These are phyloP conservation scores for Leucopsar rothschildi DNA, from an alignment of 2,113 vertebrate genomes.

Conservation along the genomic window DNA sequence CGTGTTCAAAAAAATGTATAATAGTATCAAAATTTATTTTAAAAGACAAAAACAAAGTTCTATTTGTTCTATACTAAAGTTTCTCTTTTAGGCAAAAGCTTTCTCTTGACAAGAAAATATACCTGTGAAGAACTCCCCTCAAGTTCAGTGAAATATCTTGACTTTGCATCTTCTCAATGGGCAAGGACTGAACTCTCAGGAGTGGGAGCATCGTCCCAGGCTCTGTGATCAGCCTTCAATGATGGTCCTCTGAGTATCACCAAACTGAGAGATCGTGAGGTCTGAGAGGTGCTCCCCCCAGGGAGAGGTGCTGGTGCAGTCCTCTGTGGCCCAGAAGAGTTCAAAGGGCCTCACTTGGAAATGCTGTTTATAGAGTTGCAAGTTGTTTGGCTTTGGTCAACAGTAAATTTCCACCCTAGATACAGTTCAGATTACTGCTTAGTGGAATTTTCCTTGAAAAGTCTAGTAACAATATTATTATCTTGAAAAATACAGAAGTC, in stretches of 20 bases:
- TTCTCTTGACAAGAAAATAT: background rate
- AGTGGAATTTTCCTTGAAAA: background rate
- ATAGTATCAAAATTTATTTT: background rate
- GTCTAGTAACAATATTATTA: background rate
- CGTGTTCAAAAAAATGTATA: background rate
- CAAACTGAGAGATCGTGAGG: rapidly evolving
- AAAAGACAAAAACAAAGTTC: rapidly evolving
- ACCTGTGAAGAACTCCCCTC: background rate
- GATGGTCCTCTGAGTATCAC: background rate
- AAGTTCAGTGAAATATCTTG: background rate
- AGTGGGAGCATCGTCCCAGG: rapidly evolving
- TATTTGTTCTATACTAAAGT: background rate
- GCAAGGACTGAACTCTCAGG: background rate
- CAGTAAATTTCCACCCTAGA: background rate
- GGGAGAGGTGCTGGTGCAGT: background rate
- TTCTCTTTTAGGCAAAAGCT: background rate
- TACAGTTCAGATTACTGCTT: background rate
- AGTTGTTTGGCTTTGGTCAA: background rate
- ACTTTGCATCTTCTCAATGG: background rate
- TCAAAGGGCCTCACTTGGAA: background rate
- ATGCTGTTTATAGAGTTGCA: background rate
- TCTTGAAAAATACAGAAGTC: background rate
- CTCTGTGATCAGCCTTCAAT: background rate
- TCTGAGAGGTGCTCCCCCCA: background rate
- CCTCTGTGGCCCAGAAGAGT: background rate